Percentiles rank a stretch among this genome's conserved stretches.
These are phyloP conservation scores for Dendrolimus houi DNA, from an alignment of 2,888 invertebrate species.

Conservation along the genomic window DNA sequence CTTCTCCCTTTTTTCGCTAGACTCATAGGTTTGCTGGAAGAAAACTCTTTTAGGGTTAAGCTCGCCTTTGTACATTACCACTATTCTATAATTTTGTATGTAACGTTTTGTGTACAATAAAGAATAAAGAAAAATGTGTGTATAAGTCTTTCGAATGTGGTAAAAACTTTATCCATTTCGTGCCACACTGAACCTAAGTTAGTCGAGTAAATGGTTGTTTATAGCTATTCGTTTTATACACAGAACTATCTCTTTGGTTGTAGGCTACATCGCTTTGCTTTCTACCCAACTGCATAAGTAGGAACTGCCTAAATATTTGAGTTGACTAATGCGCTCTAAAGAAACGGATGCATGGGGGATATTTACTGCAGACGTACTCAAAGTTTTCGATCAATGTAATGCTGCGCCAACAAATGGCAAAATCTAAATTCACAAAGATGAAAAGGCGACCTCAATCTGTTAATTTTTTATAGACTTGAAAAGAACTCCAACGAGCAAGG, in stretches of 20 bases:
- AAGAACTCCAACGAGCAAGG: constrained; percentile 7
- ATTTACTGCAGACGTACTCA: background rate
- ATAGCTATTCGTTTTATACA: constrained; percentile 27
- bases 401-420: background rate
- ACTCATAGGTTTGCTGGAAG: too few relatives aligned
- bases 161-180: constrained; percentile 13
- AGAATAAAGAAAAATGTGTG: too few relatives aligned
- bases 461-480: background rate
- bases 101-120: too few relatives aligned
- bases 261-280: constrained; percentile 29
- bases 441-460: background rate
- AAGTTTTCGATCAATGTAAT: background rate
- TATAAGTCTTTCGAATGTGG: background rate
- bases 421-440: background rate
- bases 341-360: constrained; percentile 19
- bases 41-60: too few relatives aligned
- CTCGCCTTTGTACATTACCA: too few relatives aligned
- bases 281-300: constrained; percentile 20
- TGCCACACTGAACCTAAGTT: constrained; percentile 7
- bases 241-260: constrained; percentile 17
- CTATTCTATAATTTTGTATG: too few relatives aligned
- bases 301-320: constrained; percentile 48
- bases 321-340: constrained; percentile 35
- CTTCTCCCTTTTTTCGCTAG: too few relatives aligned
- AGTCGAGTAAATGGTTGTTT: constrained; percentile 15